A percentile compares a stretch with the other conserved stretches of the same genome.
Conservation (phyloP, 2,888 invertebrate species). For the Beris chalybata region DNA sequence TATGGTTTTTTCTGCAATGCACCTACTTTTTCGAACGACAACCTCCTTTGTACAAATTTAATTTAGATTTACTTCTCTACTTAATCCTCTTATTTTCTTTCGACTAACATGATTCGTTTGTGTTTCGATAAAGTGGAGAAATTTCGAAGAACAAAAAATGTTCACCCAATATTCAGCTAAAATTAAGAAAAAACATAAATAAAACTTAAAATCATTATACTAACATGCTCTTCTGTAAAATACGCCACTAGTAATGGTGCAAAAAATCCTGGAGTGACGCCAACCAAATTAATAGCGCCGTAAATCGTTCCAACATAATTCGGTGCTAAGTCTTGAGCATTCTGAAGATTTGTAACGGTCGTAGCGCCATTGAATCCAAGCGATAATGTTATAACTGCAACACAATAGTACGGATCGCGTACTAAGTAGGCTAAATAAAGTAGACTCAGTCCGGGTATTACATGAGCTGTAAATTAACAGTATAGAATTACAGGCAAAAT, state of each 20-base stretch:
- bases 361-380: constrained; percentile 70
- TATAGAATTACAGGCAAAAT: background rate
- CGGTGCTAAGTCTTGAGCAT: constrained; percentile 72
- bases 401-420: constrained; percentile 65
- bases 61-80: no score
- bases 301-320: constrained; percentile 73
- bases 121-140: no score
- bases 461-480: constrained; percentile 59
- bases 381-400: constrained; percentile 67
- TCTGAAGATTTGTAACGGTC: constrained; percentile 64
- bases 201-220: constrained; percentile 49
- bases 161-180: no score
- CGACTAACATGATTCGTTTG: no score
- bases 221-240: constrained; percentile 56
- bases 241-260: constrained; percentile 69
- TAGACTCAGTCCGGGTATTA: constrained; percentile 62
- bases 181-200: no score
- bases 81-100: no score
- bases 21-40: no score
- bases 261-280: constrained; percentile 71
- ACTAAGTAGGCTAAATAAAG: constrained; percentile 63
- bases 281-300: constrained; percentile 74
- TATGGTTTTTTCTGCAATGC: no score
- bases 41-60: no score
- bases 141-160: no score